phyloP scores from a whole-genome alignment of 2,797 vertebrate species.

The Lagodon rhomboides region DNA sequence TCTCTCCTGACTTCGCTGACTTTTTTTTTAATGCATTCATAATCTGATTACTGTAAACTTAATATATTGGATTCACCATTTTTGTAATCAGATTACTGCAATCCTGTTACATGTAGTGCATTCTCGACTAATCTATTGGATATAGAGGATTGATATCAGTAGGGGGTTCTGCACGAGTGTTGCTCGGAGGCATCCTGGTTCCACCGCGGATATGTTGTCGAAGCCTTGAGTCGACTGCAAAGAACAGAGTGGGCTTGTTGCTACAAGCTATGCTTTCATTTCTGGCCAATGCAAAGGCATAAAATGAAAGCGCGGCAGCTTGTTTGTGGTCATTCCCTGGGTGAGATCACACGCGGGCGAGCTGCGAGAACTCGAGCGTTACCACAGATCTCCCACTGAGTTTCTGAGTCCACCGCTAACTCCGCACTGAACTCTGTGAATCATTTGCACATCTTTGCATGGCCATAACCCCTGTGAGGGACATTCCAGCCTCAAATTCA shows the following conservation, averaged over 20 bases:
- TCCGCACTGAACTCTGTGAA: slow-evolving; percentile 44
- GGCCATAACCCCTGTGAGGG: slow-evolving; percentile 43
- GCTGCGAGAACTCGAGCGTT: slow-evolving; percentile 48
- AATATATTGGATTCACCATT: slow-evolving; percentile 18
- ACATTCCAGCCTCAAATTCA: slow-evolving; percentile 58
- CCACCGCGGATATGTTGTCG: slow-evolving; percentile 51
- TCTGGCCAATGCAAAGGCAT: slow-evolving; percentile 71
- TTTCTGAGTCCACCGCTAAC: slow-evolving; percentile 47
- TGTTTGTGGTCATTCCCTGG: slow-evolving; percentile 74
- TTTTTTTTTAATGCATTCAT: slow-evolving; percentile 11
- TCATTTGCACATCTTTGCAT: slow-evolving; percentile 65
- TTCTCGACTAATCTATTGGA: slow-evolving; percentile 32
- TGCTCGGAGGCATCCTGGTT: slow-evolving; percentile 60
- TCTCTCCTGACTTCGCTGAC: neutral
- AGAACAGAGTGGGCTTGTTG: slow-evolving; percentile 74
- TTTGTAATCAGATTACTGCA: slow-evolving; percentile 69
- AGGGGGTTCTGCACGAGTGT: slow-evolving; percentile 38
- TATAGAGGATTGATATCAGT: slow-evolving; percentile 53
- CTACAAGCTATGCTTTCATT: slow-evolving; percentile 77
- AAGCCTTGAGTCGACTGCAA: slow-evolving; percentile 56
- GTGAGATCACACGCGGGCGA: slow-evolving; percentile 76
- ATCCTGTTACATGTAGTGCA: slow-evolving; percentile 34
- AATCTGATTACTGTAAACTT: slow-evolving; percentile 15
- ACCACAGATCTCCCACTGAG: slow-evolving; percentile 61
- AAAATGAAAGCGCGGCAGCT: slow-evolving; percentile 71